Conservation (phyloP, 2,113 vertebrate genomes). For the Neotragus pygmaeus region DNA sequence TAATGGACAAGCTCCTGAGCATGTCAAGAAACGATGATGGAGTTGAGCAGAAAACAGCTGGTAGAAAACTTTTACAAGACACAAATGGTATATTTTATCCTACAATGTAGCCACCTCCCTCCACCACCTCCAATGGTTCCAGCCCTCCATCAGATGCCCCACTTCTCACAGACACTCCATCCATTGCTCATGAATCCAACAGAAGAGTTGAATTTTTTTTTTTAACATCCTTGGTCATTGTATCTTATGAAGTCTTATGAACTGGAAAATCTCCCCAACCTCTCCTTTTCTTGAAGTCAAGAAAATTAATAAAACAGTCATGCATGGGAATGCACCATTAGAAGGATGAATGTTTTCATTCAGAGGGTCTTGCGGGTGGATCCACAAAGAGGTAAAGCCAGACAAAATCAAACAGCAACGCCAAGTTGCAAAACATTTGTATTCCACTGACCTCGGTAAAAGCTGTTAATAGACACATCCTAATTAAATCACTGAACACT, state of each 20-base stretch:
- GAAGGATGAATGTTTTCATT: neutral
- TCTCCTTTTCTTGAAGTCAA: neutral
- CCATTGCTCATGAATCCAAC: neutral
- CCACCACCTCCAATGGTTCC: neutral
- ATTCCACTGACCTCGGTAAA: neutral
- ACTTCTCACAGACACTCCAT: neutral
- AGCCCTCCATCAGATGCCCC: neutral
- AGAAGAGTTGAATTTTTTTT: neutral
- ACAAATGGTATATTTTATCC: constrained; percentile 2
- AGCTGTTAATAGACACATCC: neutral
- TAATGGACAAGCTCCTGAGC: neutral
- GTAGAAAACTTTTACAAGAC: neutral
- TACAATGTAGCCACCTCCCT: neutral
- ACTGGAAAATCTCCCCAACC: neutral
- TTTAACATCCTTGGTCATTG: constrained; percentile 3
- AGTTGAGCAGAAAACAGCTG: constrained; percentile 22
- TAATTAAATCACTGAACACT: neutral
- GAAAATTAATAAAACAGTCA: constrained; percentile 32
- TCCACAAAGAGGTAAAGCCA: neutral
- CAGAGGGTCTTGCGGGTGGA: neutral
- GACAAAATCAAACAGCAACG: neutral
- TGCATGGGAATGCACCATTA: neutral
- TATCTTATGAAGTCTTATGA: constrained; percentile 20
- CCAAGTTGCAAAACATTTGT: neutral
- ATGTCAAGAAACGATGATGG: neutral